Conservation (phyloP, 2,888 invertebrate genomes). For the Chrysomela aeneicollis region DNA sequence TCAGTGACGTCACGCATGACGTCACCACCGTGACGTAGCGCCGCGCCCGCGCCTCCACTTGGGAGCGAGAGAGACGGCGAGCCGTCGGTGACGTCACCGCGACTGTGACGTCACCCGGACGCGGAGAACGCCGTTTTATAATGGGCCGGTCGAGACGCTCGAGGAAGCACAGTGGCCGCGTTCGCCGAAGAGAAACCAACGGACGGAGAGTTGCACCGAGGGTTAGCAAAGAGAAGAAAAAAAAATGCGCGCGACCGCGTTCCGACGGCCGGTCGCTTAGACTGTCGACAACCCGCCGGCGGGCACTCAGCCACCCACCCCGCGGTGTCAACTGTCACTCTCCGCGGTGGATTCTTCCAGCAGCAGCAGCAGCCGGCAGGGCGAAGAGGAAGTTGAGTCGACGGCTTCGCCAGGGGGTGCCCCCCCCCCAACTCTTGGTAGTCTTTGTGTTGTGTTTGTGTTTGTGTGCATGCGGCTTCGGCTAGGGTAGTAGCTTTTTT, state of each 20-base stretch:
- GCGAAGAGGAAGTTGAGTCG: constrained; percentile 52
- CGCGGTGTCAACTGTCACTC: no score
- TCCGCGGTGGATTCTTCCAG: constrained; percentile 59
- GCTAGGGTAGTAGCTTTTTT: not conserved
- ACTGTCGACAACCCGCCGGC: no score
- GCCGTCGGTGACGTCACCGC: constrained; percentile 55
- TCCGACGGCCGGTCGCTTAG: constrained; percentile 4
- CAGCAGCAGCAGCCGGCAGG: constrained; percentile 53
- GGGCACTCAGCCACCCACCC: no score
- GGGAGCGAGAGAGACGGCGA: constrained; percentile 51
- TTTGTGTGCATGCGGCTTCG: constrained; percentile 14
- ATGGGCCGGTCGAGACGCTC: constrained; percentile 57
- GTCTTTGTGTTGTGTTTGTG: constrained; percentile 30
- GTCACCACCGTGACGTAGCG: constrained; percentile 46
- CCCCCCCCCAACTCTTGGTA: constrained; percentile 43
- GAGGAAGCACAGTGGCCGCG: constrained; percentile 59
- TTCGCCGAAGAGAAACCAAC: constrained; percentile 50
- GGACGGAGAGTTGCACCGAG: constrained; percentile 6
- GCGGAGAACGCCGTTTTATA: constrained; percentile 58
- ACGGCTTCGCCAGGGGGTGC: constrained; percentile 53
- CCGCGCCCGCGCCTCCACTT: not conserved
- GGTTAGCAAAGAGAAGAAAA: no score
- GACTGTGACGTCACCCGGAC: constrained; percentile 55
- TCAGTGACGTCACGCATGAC: constrained; percentile 37
- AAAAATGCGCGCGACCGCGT: constrained; percentile 13